Base-by-base conservation (phyloP, 2,888 invertebrate genomes). In the Heliconius erato region DNA sequence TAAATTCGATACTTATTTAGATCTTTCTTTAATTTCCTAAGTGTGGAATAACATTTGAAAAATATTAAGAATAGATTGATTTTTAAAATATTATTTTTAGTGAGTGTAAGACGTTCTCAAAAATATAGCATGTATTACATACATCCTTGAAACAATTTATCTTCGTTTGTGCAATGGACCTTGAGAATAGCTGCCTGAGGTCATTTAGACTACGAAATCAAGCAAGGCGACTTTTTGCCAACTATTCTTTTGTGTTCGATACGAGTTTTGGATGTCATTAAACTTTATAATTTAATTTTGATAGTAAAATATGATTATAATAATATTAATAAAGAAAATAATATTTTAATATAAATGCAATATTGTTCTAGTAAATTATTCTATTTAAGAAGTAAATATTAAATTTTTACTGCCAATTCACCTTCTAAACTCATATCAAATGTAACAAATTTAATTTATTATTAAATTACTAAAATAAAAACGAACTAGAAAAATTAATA, bases 161-260 rank as follows among this genome's bases (percentile, higher is more conserved):
- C 44, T 67, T 68, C 28, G 40, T 67, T 78, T 23, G 44, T 65
- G 81, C 81, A 81, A 81, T 69, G 23, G 78, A 78, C 81, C 81
- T 81, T 81, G 81, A 71, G 65, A 78, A 71, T 63, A 59, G 63
- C 23, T n/a, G 77, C 28, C 26, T 28, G 71, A 81, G 81, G 81
- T 76, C 71, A 71, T 40, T n/a, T 40, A 32, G 69, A 77, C 77
- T 77, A 71, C 65, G 28, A 32, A 74, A 44, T 69, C 44, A 80
- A 71, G 44, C 77, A 44, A 77, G 81, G 40, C 81, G 40, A 63
- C 49, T 81, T 81, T 81, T 78, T 78, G 65, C 32, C 65, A 65
- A 49, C 59, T 72, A 78, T 65, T 77, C 63, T 49, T 63, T 81
- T 40, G 35, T 59, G 14, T 23, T 26, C 32, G n/a, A 28, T 59